Base-by-base conservation (phyloP, 2,888 invertebrate species). In the Eupithecia exiguata region DNA sequence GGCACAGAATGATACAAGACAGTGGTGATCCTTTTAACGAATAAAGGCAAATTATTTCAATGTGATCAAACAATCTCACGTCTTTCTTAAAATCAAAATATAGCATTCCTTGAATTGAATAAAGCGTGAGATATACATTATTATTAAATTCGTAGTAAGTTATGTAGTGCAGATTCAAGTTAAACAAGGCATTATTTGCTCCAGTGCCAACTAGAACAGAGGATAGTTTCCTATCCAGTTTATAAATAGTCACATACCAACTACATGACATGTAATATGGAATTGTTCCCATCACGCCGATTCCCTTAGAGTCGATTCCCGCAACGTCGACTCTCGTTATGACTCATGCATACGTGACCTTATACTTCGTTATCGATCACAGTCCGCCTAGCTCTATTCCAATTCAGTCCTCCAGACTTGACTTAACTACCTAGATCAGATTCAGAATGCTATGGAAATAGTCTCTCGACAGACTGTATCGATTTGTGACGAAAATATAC, bases 401-500 rank as follows among this genome's bases (percentile, higher is more conserved):
- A 61, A 70, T 66, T 49, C 65, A 74, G 46, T 68, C 70, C 67
- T 68, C 40, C 70, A 62, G 74, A 63, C 58, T 58, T 25, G 10
- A 58, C 58, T 14, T 53, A 53, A 2, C n/a, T 68, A 2, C n/a
- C 38, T 69, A 46, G 36, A 25, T 66, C 14, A 69, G 63, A 25
- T 36, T 66, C 14, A 69, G 63, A 25, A 9, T 30, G 40, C 30
- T 18, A 25, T 53, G n/a, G 58, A 40, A 5, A 14, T 53, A 63
- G n/a, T n/a, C 2, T 30, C n/a, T 53, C 58, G 62, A 35, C 35
- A 68, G 74, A 71, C 74, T 75, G 53, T 49, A 75, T 72, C 67
- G 74, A 75, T 75, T 72, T 62, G 25, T 21, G 65, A 38, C 69
- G 10, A 40, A 74, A 74, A 71, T 69, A 74, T 63, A 36, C 68